Evolutionary conservation across 1,140 invertebrate genomes (phyloP), one percentile per base, ranked within the genome.

Genomic region (Nasonia giraulti): DNA sequence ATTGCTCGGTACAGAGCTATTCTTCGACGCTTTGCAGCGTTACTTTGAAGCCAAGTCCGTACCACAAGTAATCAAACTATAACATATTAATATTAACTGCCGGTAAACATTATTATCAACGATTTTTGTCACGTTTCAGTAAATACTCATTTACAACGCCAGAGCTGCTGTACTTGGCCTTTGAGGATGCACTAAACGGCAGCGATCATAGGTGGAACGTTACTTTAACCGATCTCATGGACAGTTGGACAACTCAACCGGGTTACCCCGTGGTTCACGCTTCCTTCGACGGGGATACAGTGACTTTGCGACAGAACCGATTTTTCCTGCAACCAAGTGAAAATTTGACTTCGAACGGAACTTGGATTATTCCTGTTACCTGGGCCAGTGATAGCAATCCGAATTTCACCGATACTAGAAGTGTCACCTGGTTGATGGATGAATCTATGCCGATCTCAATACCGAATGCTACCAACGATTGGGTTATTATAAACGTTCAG

Each of bases 241-340:
- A 98, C 88, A 97, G 97, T 0, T 99, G 98, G 97, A 98, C 97
- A 0, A 90, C 97, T 8, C 97, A 98, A 92, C 97, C 96, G 84
- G 96, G 96, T 0, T 98, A 96, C 91, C 97, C 97, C 0, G 95
- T 98, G 0, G 92, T 98, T 0, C 97, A 62, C 5, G 37, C 12
- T 47, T 31, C 74, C 47, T 44, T 62, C 17, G 66, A 44, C 14
- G 66, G 31, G 3, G 50, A 66, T 73, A 23, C 71, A 17, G 37
- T 66, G 47, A 44, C 20, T 33, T 55, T 80, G 47, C 71, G 89
- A 31, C 87, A 95, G 94, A 94, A 95, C 90, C 91, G 94, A 55
- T 95, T 95, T 80, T 90, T 95, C 47, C 89, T 95, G 0, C 88
- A 91, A 87, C 90, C 88, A 82, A 71, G 79, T 11, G 88, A 87